phyloP scores from a whole-genome alignment of 2,113 vertebrate genomes.

The Hyla sarda region DNA sequence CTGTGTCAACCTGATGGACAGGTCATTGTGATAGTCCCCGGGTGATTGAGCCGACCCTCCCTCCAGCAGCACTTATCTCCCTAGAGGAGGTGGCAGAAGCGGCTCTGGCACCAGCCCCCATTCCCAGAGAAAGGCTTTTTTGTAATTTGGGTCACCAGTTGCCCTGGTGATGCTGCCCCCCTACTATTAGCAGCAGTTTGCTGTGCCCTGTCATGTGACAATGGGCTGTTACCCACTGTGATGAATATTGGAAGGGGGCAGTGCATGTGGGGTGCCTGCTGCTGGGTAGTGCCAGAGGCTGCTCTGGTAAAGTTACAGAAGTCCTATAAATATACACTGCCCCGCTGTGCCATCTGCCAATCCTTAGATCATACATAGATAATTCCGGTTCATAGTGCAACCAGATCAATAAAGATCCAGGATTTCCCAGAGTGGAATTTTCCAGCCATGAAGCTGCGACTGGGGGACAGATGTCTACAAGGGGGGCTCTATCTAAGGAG shows the following conservation, averaged over 20 bases:
- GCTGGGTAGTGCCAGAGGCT: not conserved
- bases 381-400: not conserved
- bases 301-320: not conserved
- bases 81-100: not conserved
- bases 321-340: not conserved
- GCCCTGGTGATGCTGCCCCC: conserved; percentile 30
- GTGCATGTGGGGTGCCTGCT: not conserved
- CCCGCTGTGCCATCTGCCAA: not conserved
- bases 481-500: not conserved
- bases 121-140: not conserved
- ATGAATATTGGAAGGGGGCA: not conserved
- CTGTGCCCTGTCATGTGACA: not conserved
- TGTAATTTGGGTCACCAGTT: conserved; percentile 49
- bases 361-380: not conserved
- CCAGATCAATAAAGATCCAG: not conserved
- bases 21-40: conserved; percentile 29
- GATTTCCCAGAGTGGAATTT: conserved; percentile 13
- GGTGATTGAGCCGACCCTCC: not conserved
- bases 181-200: not conserved
- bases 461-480: conserved; percentile 36
- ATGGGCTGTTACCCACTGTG: not conserved
- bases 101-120: conserved; percentile 18
- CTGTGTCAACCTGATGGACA: conserved; percentile 30
- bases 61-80: not conserved
- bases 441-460: conserved; percentile 1